A percentile compares a stretch with the other conserved stretches of the same genome.
Conservation (phyloP, 37 sponge, comb jelly and placozoan genomes). For the Amphimedon queenslandica region DNA sequence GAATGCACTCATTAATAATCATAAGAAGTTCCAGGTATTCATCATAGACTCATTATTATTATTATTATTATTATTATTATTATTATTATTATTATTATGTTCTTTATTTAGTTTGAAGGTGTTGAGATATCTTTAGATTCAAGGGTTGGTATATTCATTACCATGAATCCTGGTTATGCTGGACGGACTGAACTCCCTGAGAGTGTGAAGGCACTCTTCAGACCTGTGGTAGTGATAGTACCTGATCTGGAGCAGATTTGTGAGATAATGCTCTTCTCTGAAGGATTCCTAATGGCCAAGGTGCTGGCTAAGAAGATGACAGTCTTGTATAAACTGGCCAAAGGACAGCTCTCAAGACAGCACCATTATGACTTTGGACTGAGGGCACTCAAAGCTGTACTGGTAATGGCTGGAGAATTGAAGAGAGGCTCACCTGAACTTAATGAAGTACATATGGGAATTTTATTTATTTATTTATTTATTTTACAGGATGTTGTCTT, state of each 20-base stretch:
- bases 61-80: no score
- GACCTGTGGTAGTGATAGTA: slow-evolving; percentile 99
- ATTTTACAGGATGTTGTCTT: slow-evolving; percentile 84
- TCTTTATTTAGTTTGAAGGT: slow-evolving; percentile 85
- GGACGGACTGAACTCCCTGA: slow-evolving; percentile 99
- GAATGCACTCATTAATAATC: slow-evolving; percentile 89
- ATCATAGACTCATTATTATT: background rate
- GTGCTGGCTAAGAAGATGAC: slow-evolving; percentile 99
- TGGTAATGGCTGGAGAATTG: slow-evolving; percentile 99
- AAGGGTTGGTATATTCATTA: slow-evolving; percentile 97
- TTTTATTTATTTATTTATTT: background rate
- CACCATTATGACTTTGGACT: slow-evolving; percentile 99
- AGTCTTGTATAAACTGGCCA: slow-evolving; percentile 94
- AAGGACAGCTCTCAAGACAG: slow-evolving; percentile 94
- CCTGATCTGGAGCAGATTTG: slow-evolving; percentile 98
- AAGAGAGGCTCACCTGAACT: slow-evolving; percentile 97
- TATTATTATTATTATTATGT: no score
- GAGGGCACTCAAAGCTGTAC: slow-evolving; percentile 97
- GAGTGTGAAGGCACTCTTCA: slow-evolving; percentile 97
- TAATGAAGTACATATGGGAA: slow-evolving; percentile 48
- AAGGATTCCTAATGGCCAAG: slow-evolving; percentile 98
- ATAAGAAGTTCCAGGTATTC: slow-evolving; percentile 88
- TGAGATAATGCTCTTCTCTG: slow-evolving; percentile 99
- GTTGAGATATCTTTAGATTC: slow-evolving; percentile 91
- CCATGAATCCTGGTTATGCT: slow-evolving; percentile 99